Conservation (phyloP, 1,140 invertebrate genomes). For the Musca vetustissima region DNA sequence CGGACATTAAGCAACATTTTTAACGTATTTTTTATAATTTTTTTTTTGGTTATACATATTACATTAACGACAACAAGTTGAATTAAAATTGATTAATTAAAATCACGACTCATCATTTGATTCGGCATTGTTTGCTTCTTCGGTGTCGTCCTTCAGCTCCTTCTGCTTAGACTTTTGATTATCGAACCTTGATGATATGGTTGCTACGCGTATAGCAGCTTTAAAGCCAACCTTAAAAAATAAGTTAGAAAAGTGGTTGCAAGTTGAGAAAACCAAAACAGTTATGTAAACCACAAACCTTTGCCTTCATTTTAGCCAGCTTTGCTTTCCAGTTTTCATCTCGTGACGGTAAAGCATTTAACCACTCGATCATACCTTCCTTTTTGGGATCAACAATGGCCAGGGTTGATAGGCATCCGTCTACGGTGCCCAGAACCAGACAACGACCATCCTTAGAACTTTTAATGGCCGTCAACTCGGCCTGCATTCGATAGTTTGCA, state of each 20-base stretch:
- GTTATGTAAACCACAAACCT: not conserved
- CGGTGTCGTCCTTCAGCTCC: slow-evolving; percentile 35
- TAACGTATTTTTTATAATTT: too few species aligned
- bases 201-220: slow-evolving; percentile 60
- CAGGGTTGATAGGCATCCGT: slow-evolving; percentile 91
- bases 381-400: slow-evolving; percentile 83
- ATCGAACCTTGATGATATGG: slow-evolving; percentile 48
- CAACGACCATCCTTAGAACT: slow-evolving; percentile 78
- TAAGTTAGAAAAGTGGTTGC: too few species aligned
- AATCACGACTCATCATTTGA: too few species aligned
- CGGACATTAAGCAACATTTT: too few species aligned
- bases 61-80: too few species aligned
- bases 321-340: slow-evolving; percentile 75
- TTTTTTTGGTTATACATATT: too few species aligned
- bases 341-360: slow-evolving; percentile 69
- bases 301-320: slow-evolving; percentile 65
- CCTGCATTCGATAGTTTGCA: slow-evolving; percentile 89
- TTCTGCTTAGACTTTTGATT: slow-evolving; percentile 29
- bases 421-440: slow-evolving; percentile 86
- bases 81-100: too few species aligned
- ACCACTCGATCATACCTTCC: slow-evolving; percentile 66
- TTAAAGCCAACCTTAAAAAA: slow-evolving; percentile 62
- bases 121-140: slow-evolving; percentile 36
- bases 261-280: not conserved
- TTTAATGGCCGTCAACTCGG: slow-evolving; percentile 84